Evolutionary conservation across 2,888 invertebrate genomes (phyloP), one percentile per base, ranked within the genome.

Genomic region (Polydrusus pterygomalis): DNA sequence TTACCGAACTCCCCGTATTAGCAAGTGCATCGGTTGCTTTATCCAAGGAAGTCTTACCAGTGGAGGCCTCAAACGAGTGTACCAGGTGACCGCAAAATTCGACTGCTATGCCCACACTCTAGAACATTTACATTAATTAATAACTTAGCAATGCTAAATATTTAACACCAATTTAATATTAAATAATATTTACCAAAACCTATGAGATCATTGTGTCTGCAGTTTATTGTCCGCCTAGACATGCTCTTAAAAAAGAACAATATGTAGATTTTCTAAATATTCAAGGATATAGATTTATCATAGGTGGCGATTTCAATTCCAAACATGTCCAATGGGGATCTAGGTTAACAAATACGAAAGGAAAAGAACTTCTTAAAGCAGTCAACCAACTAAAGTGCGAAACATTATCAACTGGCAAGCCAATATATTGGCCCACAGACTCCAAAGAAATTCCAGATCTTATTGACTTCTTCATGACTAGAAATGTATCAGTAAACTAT

Each of bases 31-130:
- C 93, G 45, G 90, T 89, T 0, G 96, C 93, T 81, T 93, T 90
- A 65, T 91, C 91, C 3, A 93, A 86, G 8, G 88, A 85, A n/a
- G 84, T 85, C n/a, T 25, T 71, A 72, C 83, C 79, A 18, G 75
- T 85, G 34, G 92, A 92, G 45, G 90, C 84, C 11, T 91, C 88
- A 86, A 92, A 95, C 0, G 91, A 91, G 80, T 95, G 93, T 0
- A 96, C 94, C 49, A 97, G 94, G 84, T 99, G 98, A 69, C 96
- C 95, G 83, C 96, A 96, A 86, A 98, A 99, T 88, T 99, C 98
- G 0, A 99, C 98, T 0, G 95, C 93, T 82, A 99, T 98, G 80
- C 98, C 98, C 47, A 96, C 93, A 71, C 96, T 93, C 91, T 95
- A 84, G 43, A 86, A 84, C 63, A 60, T 18, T 70, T 62, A 25